Evolutionary conservation across 1,140 invertebrate genomes (phyloP), one percentile per base, ranked within the genome.

Genomic region (Lordiphosa clarofinis): DNA sequence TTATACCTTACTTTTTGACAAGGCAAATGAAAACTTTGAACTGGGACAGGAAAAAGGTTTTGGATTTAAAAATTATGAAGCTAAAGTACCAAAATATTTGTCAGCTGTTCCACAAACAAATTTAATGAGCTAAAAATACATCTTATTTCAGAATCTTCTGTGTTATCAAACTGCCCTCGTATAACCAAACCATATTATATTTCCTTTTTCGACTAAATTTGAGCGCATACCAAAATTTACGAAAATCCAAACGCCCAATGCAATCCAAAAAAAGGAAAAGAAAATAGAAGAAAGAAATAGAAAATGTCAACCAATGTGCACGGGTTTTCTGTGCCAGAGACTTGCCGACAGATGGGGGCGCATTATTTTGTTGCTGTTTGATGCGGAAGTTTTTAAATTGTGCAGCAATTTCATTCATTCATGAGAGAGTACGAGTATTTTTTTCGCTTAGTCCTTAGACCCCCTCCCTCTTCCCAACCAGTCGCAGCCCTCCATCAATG

Each of bases 301-400:
- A 64, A 50, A 46, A 33, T 57, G 39, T 53, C 37, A 52, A 52
- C 48, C 36, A n/a, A 21, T 44, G 7, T 37, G 39, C 19, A 40
- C 28, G 21, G 21, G 6, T 24, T 55, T 11, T 37, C 13, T 44
- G 19, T 55, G 40, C 15, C 15, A 38, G 46, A 4, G 33, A 31
- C 12, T 61, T 42, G 58, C 24, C 21, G 53, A 54, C 63, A 46
- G 68, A 57, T 67, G 64, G 50, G 50, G 42, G 31, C 47, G 40
- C 55, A 76, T 62, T 60, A 47, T 56, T 65, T 79, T 73, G 49
- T 64, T 78, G 68, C 48, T 42, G 37, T 21, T 44, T 59, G 73
- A 78, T 67, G 73, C 73, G 73, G 73, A 78, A 78, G 73, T 78
- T 78, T 73, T 78, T 78, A 78, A 76, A 76, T 72, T 72, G 73